Base-by-base conservation (phyloP, 2,113 vertebrate species). In the Gasterosteus aculeatus region DNA sequence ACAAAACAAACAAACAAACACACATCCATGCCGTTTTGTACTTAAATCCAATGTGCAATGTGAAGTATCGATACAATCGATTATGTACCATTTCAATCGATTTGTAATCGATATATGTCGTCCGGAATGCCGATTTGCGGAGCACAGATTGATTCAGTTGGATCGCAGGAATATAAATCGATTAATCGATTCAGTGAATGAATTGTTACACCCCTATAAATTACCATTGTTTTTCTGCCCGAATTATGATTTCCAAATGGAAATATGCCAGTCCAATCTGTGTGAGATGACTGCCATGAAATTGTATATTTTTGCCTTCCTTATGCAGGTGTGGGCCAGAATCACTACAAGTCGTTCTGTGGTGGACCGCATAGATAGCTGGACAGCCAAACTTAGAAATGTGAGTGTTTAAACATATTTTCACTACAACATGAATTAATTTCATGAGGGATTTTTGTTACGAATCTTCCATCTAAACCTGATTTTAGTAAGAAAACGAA, bases 311-410 rank as follows among this genome's bases (percentile, higher is more conserved):
- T 42, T 16, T 54, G 8, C 4, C 56, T 44, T 42, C 7, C 49
- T 46, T 57, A 0, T 81, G 0, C 46, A 99, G 97, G 97, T 99
- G 7, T 99, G 98, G 98, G 96, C 95, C 4, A 95, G 97, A 84
- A 96, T 99, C 89, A 95, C 95, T 1, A 95, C 95, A 87, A 98
- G 95, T 80, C 92, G 96, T 16, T 94, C 93, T 31, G 93, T 96
- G 33, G 92, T 96, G 31, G 95, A 97, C 19, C 95, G 95, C 80
- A 94, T 96, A 59, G 97, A 99, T 79, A 95, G 96, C 65, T 99
- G 98, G 97, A 99, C 97, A 0, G 97, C 97, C 0, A 99, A 98
- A 72, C 95, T 99, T 67, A 94, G 98, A 94, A 98, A 98, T 31
- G 98, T 98, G 49, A 95, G 95, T 89, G 6, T 46, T 72, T 10